Base-by-base conservation (phyloP, 2,888 invertebrate species). In the Microctonus aethiopoides region DNA sequence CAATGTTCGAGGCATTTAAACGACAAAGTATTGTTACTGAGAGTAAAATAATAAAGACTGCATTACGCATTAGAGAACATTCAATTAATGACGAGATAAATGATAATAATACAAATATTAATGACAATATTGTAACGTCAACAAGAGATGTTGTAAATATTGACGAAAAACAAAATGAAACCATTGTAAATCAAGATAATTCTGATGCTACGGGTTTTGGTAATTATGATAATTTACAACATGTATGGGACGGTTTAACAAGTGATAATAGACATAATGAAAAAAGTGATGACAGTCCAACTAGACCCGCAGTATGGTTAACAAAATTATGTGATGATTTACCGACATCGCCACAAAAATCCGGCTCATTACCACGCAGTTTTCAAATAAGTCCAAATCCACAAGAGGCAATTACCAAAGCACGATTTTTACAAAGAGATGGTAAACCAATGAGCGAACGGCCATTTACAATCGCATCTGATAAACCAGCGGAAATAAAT, bases 281-380 rank as follows among this genome's bases (percentile, higher is more conserved):
- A 65, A 73, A 6, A 76, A 75, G 6, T 76, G 75, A 79, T 52
- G 87, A 87, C 68, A 87, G 87, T 68, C 92, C 92, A 0, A 92
- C 91, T 29, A 88, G 90, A 5, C 92, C 92, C 2, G 91, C 92
- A 67, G 91, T 92, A 70, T 93, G 93, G 93, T 83, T 93, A 26
- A 92, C 91, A 75, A 90, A 92, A 67, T 91, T 93, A 76, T 90
- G 91, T 75, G 91, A 91, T 77, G 91, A 92, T 80, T 88, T 94
- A 67, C 92, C 91, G 59, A 91, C 91, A 4, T 90, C 91, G 0
- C 89, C 90, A 65, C 90, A 91, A 80, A 94, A 94, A 83, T 92
- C 93, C 13, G 94, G 94, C 24, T 94, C 94, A 0, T 84, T 94
- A 67, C 94, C 94, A 0, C 89, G 94, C 77, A 94, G 94, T 79